Evolutionary conservation across 2,113 vertebrate genomes (phyloP), one percentile per base, ranked within the genome.

Genomic region (Saccopteryx leptura): DNA sequence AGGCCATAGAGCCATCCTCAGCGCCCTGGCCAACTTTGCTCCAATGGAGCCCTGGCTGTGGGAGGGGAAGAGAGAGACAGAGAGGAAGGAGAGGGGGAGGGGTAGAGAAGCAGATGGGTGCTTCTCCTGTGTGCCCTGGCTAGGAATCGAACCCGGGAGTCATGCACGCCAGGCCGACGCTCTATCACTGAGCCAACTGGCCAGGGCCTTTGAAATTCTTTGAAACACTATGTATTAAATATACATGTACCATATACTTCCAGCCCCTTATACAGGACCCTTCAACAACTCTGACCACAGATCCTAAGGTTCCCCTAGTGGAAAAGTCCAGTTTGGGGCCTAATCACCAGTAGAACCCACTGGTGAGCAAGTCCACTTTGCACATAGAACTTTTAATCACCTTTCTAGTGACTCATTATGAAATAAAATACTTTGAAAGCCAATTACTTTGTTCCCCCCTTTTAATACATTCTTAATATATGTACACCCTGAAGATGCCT

Each of bases 401-500:
- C 60, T 88, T 84, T 83, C 28, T 15, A n/a, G 23, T 50, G 46
- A 71, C 12, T 54, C n/a, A 61, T 14, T 50, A 66, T 52, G 50
- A 74, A 90, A 52, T 66, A 84, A 48, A 87, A 74, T 26, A 17
- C 31, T 31, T 48, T 50, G 28, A 68, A 75, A 84, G 56, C 5
- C 31, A 79, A 23, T 63, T 52, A 61, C 52, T 81, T 89, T 75
- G 48, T 88, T 78, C n/a, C 69, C 54, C 31, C 75, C 56, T 72
- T 90, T 91, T 56, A 87, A 58, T 78, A n/a, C 8, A 46, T 78
- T 58, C 61, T n/a, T 39, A 78, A 71, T 72, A 71, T 78, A 81
- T 71, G 86, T 87, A 86, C 21, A 71, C 13, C 74, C 86, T 90
- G 17, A 23, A 50, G 56, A 63, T 76, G 81, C 10, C 56, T 14